Evolutionary conservation across 2,888 invertebrate species (phyloP).

Genomic region (Anthophora plumipes): DNA sequence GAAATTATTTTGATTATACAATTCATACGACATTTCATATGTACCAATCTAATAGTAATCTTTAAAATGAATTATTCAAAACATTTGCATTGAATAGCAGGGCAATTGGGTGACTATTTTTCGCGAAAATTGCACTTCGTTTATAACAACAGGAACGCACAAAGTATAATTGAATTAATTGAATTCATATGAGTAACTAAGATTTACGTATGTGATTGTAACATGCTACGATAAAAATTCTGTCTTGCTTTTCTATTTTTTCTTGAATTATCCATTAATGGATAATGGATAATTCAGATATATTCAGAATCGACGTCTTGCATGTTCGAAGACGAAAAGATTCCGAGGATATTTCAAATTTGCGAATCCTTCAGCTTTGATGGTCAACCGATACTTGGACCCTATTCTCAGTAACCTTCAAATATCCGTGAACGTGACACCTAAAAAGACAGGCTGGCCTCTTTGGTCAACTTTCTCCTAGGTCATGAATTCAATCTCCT

Average conservation of each 20-base stretch:
- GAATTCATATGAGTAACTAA: not conserved
- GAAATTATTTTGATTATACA: too few relatives aligned
- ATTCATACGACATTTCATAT: too few relatives aligned
- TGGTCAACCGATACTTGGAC: not conserved
- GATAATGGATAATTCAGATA: not conserved
- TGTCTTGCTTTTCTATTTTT: too few relatives aligned
- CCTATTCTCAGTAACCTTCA: conserved; percentile 4
- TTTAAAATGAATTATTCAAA: too few relatives aligned
- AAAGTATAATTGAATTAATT: not conserved
- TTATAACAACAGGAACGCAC: not conserved
- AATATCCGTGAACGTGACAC: conserved; percentile 40
- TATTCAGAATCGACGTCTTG: not conserved
- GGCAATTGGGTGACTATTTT: not conserved
- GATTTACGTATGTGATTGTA: not conserved
- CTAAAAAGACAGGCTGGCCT: conserved; percentile 9
- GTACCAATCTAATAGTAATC: too few relatives aligned
- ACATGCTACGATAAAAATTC: too few relatives aligned
- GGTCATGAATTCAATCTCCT: conserved; percentile 27
- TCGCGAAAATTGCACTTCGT: not conserved
- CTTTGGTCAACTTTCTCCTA: conserved; percentile 14
- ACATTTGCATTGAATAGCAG: not conserved
- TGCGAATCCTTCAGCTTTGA: not conserved
- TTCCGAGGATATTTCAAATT: not conserved
- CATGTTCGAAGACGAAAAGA: not conserved
- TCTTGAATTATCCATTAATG: too few relatives aligned